These are phyloP conservation scores for Metopolophium dirhodum DNA, from an alignment of 1,140 invertebrate genomes.

Conservation along the genomic window DNA sequence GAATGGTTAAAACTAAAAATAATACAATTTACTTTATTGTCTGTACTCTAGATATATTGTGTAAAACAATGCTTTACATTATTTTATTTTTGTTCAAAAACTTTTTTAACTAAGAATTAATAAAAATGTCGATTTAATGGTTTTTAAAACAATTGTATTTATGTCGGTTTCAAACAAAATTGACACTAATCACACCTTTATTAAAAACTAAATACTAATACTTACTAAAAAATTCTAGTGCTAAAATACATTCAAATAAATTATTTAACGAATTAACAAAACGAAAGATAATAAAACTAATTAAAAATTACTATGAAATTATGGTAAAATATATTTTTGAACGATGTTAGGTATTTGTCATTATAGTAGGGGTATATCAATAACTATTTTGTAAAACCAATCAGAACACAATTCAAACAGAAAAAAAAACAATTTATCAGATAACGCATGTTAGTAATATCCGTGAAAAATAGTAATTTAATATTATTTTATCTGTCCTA, in stretches of 20 bases:
- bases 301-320: too few species aligned
- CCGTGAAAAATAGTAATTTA: constrained; percentile 16
- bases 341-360: neutral
- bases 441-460: neutral
- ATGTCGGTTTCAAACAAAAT: too few species aligned
- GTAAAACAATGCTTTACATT: too few species aligned
- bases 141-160: too few species aligned
- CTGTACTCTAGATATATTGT: too few species aligned
- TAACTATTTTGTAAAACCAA: constrained; percentile 15
- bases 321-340: neutral
- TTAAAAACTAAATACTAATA: too few species aligned
- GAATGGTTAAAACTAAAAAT: too few species aligned
- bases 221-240: neutral
- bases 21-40: too few species aligned
- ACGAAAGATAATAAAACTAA: neutral
- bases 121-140: too few species aligned
- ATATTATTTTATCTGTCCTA: constrained; percentile 22
- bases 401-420: neutral
- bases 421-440: neutral
- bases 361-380: neutral
- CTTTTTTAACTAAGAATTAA: too few species aligned
- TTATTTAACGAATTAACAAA: neutral
- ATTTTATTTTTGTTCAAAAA: too few species aligned
- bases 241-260: neutral
- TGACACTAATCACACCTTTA: too few species aligned